These are phyloP conservation scores for Oikopleura albicans DNA, from an alignment of 23 tunicate genomes.

Conservation along the genomic window DNA sequence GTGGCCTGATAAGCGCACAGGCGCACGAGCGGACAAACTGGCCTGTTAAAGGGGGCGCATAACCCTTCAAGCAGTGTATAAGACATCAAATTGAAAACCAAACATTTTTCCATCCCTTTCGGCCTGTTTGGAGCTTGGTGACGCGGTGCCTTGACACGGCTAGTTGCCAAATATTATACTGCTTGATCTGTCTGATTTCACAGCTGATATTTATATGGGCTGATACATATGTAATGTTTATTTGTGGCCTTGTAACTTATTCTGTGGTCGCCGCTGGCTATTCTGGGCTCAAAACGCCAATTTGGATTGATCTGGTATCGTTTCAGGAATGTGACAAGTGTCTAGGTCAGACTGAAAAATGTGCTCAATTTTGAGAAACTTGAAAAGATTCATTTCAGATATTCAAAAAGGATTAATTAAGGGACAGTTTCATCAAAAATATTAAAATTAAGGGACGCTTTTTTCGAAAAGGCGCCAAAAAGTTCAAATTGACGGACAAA, in stretches of 20 bases:
- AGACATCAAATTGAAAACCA: neutral
- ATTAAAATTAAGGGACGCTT: too few relatives aligned
- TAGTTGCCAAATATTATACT: neutral
- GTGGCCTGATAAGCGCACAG: too few relatives aligned
- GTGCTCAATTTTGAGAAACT: too few relatives aligned
- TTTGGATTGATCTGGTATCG: neutral
- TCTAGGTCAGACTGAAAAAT: too few relatives aligned
- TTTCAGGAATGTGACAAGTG: too few relatives aligned
- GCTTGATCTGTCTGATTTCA: neutral
- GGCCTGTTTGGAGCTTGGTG: neutral
- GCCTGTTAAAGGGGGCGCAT: too few relatives aligned
- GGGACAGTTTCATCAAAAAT: too few relatives aligned
- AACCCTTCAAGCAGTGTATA: neutral
- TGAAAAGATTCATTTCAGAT: too few relatives aligned
- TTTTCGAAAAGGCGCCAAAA: too few relatives aligned
- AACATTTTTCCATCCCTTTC: neutral
- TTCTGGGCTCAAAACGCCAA: neutral
- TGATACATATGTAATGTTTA: neutral
- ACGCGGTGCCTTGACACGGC: neutral
- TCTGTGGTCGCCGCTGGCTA: neutral
- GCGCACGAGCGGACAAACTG: too few relatives aligned
- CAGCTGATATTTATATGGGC: neutral
- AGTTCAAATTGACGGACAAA: too few relatives aligned
- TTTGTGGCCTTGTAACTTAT: neutral
- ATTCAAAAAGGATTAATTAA: too few relatives aligned